Percentiles rank a stretch among this genome's conserved stretches.
Conservation (phyloP, 2,888 invertebrate species). For the Melinopterus prodromus region DNA sequence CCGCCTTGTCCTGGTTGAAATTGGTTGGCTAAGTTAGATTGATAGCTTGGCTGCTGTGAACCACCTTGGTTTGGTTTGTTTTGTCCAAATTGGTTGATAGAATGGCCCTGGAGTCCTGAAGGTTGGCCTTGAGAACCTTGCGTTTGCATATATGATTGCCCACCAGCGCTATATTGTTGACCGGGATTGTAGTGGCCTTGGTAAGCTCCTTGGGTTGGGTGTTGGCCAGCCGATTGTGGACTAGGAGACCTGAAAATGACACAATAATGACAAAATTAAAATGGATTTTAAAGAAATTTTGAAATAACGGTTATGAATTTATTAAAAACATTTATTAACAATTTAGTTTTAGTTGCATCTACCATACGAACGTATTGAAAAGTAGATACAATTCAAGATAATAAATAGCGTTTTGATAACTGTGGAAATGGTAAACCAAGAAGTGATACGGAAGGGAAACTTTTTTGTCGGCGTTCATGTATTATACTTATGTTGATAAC, state of each 20-base stretch:
- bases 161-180: constrained; percentile 13
- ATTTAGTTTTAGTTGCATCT: too few relatives aligned
- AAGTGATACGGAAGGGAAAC: too few relatives aligned
- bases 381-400: too few relatives aligned
- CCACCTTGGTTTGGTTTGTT: constrained; percentile 12
- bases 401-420: too few relatives aligned
- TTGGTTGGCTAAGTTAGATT: not conserved
- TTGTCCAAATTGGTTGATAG: constrained; percentile 20
- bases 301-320: too few relatives aligned
- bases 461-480: too few relatives aligned
- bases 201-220: not conserved
- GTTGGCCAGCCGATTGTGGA: constrained; percentile 4
- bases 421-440: too few relatives aligned
- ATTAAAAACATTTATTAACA: constrained; percentile 12
- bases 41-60: constrained; percentile 8
- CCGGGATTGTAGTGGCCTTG: constrained; percentile 25
- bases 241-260: constrained; percentile 7
- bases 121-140: not conserved
- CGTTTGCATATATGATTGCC: not conserved
- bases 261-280: too few relatives aligned
- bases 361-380: too few relatives aligned
- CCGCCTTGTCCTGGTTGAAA: constrained; percentile 20
- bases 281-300: too few relatives aligned
- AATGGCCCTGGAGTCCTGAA: not conserved
- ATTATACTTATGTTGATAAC: too few relatives aligned